Evolutionary conservation across 2,888 invertebrate genomes (phyloP).

Genomic region (Pteria penguin): DNA sequence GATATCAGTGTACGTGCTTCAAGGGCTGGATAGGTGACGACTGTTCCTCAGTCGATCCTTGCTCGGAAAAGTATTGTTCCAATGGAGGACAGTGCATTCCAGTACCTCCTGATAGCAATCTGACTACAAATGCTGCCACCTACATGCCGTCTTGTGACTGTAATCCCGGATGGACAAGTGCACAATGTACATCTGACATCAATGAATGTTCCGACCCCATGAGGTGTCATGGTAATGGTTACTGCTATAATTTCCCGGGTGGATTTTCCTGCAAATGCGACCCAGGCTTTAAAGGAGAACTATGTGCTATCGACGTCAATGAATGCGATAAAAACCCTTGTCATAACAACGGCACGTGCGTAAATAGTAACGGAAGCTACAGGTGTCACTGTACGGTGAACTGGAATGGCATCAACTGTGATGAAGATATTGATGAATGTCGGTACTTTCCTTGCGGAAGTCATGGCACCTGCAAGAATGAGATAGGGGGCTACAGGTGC

Average conservation of each 20-base stretch:
- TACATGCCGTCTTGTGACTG: background rate
- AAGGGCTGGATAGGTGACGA: background rate
- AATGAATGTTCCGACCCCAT: background rate
- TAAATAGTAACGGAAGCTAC: background rate
- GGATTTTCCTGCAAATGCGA: slow-evolving; percentile 22
- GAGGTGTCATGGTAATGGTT: slow-evolving; percentile 8
- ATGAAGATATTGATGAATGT: slow-evolving; percentile 31
- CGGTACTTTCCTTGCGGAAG: slow-evolving; percentile 28
- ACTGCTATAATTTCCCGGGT: slow-evolving; percentile 9
- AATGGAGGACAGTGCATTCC: background rate
- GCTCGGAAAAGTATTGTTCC: background rate
- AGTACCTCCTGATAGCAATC: background rate
- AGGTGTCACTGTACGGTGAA: slow-evolving; percentile 7
- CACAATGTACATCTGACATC: slow-evolving; percentile 9
- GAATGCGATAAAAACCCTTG: slow-evolving; percentile 21
- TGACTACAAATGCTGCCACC: background rate
- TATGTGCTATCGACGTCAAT: slow-evolving; percentile 6
- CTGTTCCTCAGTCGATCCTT: background rate
- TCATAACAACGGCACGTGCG: slow-evolving; percentile 26
- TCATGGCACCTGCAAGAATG: slow-evolving; percentile 22
- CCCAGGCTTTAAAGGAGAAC: slow-evolving; percentile 16
- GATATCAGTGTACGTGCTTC: background rate
- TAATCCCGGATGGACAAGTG: slow-evolving; percentile 12
- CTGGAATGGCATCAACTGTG: slow-evolving; percentile 30
- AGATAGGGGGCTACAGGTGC: slow-evolving; percentile 14